These are phyloP conservation scores for Fratercula arctica DNA, from an alignment of 2,797 vertebrate species.

Conservation along the genomic window DNA sequence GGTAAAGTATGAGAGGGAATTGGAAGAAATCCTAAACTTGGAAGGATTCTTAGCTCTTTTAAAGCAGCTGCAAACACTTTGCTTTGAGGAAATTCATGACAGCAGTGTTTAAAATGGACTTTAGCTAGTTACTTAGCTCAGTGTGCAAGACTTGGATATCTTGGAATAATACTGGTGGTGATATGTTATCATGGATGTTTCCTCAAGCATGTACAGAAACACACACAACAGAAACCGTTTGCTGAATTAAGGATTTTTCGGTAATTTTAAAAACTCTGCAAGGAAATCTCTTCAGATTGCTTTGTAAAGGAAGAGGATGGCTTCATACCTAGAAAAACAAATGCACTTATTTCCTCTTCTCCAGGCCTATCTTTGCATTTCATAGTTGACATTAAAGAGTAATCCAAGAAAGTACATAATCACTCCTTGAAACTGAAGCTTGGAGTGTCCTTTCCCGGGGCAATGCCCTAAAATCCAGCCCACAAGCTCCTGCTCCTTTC, in stretches of 20 bases:
- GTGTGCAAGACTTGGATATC: neutral
- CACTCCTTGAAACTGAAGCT: neutral
- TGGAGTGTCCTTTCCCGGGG: neutral
- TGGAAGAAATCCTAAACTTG: neutral
- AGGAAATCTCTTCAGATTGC: neutral
- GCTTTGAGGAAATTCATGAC: neutral
- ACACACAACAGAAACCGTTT: neutral
- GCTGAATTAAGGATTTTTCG: neutral
- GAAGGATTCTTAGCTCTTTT: neutral
- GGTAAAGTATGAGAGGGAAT: neutral
- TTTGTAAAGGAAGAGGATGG: neutral
- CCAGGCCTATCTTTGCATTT: neutral
- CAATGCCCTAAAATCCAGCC: neutral
- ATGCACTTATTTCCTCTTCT: neutral
- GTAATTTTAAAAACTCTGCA: neutral
- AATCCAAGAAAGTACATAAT: neutral
- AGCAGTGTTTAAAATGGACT: neutral
- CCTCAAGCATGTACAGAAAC: neutral
- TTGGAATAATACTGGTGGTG: neutral
- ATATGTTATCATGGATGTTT: neutral
- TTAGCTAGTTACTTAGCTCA: neutral
- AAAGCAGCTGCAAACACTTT: neutral
- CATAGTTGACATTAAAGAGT: neutral
- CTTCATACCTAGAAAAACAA: neutral
- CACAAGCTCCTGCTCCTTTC: neutral